Conservation (phyloP, 2,113 vertebrate species). For the Heloderma charlesbogerti region DNA sequence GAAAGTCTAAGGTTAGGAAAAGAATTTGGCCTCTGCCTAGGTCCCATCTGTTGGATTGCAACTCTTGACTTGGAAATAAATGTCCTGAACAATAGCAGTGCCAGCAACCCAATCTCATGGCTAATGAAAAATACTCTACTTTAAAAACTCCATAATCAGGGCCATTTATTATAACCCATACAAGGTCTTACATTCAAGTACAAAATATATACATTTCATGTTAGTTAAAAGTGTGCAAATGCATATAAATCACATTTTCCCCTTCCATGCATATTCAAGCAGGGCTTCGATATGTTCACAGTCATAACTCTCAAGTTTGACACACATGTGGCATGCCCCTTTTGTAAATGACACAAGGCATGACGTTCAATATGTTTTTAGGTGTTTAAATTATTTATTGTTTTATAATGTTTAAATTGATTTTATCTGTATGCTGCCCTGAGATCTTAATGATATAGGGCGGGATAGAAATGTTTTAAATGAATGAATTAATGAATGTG, state of each 20-base stretch:
- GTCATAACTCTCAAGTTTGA: not conserved
- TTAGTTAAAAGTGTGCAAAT: not conserved
- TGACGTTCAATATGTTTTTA: too few species aligned
- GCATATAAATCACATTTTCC: not conserved
- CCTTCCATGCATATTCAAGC: not conserved
- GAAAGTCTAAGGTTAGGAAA: not conserved
- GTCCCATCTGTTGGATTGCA: not conserved
- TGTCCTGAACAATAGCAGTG: not conserved
- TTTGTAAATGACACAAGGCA: not conserved
- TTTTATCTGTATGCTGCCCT: too few species aligned
- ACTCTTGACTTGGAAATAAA: not conserved
- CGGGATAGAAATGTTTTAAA: too few species aligned
- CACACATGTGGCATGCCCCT: not conserved
- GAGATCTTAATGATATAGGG: too few species aligned
- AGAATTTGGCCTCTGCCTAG: not conserved
- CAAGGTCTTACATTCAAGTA: not conserved
- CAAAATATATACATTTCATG: not conserved
- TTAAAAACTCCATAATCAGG: fast-evolving
- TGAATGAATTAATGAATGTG: too few species aligned
- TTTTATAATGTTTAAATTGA: too few species aligned
- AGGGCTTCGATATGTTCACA: not conserved
- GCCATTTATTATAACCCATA: not conserved
- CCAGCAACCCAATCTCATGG: not conserved
- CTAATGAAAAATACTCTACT: not conserved
- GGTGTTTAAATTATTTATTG: too few species aligned